These are phyloP conservation scores for Rhagonycha fulva DNA, from an alignment of 2,888 invertebrate genomes.

Conservation along the genomic window DNA sequence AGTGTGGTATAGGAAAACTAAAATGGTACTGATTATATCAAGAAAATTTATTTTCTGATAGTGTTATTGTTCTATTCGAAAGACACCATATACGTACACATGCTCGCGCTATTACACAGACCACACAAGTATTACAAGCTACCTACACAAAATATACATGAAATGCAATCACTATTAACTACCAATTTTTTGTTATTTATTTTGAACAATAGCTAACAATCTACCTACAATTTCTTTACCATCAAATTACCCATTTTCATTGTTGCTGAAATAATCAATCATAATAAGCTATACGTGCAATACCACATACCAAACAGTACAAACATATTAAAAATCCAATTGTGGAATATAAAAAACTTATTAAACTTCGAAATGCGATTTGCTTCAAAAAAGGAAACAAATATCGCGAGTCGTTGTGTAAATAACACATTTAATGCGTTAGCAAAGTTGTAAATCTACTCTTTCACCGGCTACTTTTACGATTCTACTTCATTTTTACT, in stretches of 20 bases:
- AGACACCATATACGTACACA: constrained; percentile 27
- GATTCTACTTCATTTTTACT: constrained; percentile 28
- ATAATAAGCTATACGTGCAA: neutral
- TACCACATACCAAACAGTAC: neutral
- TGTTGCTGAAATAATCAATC: neutral
- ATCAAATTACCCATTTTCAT: neutral
- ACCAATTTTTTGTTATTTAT: neutral
- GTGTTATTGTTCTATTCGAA: constrained; percentile 32
- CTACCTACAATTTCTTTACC: constrained; percentile 4
- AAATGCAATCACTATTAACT: neutral
- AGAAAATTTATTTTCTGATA: constrained; percentile 29
- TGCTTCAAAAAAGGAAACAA: constrained; percentile 23
- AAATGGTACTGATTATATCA: constrained; percentile 23
- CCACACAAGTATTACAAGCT: constrained; percentile 10
- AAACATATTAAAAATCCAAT: neutral
- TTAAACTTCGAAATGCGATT: constrained; percentile 19
- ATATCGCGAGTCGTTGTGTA: constrained; percentile 25
- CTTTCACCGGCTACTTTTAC: constrained; percentile 31
- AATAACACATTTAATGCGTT: constrained; percentile 32
- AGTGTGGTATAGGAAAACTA: neutral
- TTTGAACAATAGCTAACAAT: constrained; percentile 3
- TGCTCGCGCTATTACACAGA: constrained; percentile 13
- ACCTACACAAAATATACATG: constrained; percentile 7
- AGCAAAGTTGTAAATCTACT: constrained; percentile 30
- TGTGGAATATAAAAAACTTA: neutral